phyloP scores from a whole-genome alignment of 2,797 vertebrate genomes.

The Staurois parvus region DNA sequence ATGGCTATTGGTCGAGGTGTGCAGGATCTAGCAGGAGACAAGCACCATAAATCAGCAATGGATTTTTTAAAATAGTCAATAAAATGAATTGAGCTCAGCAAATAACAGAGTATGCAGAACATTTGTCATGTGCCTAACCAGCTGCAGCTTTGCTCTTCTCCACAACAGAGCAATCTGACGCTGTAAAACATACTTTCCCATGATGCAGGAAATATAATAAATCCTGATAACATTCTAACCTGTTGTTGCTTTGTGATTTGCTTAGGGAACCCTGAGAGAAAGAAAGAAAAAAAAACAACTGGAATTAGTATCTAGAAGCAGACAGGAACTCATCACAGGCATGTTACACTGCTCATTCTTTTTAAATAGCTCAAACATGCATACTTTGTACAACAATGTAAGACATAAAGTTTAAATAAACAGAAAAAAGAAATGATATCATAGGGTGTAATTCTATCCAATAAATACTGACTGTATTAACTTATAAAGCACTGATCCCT shows the following conservation, averaged over 20 bases:
- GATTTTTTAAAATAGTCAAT: background rate
- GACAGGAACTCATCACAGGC: background rate
- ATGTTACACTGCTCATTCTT: background rate
- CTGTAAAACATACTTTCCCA: conserved; percentile 29
- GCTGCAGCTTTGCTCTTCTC: background rate
- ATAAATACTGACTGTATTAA: too few relatives aligned
- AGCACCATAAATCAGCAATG: conserved; percentile 29
- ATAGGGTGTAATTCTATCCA: too few relatives aligned
- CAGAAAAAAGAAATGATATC: too few relatives aligned
- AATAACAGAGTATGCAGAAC: background rate
- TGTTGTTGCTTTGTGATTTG: conserved; percentile 67
- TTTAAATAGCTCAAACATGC: too few relatives aligned
- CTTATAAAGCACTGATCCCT: too few relatives aligned
- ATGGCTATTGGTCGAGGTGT: conserved; percentile 86
- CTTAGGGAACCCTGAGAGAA: conserved; percentile 67
- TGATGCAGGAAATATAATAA: conserved; percentile 16
- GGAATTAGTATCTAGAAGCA: background rate
- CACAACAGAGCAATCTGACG: conserved; percentile 28
- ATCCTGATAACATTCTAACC: conserved; percentile 27
- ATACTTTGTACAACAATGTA: too few relatives aligned
- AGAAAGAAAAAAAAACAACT: conserved; percentile 49
- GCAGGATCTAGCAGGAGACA: conserved; percentile 70
- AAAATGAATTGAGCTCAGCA: background rate
- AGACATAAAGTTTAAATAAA: too few relatives aligned
- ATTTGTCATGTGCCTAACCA: conserved; percentile 9